These are phyloP conservation scores for Cariama cristata DNA, from an alignment of 2,113 vertebrate genomes.

Conservation along the genomic window DNA sequence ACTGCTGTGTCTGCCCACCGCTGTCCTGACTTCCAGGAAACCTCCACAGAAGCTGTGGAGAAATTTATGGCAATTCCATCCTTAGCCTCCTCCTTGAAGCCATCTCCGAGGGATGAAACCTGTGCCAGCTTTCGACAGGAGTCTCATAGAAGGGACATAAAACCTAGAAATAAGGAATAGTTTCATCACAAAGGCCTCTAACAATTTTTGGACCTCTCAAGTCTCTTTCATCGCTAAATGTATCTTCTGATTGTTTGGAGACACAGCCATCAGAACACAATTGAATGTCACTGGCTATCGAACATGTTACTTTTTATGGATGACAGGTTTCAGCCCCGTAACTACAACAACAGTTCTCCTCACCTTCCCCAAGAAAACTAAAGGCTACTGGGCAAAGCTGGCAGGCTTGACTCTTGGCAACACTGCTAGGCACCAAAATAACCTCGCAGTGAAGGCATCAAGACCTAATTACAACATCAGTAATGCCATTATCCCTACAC, in stretches of 20 bases:
- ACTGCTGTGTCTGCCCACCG: rapidly evolving
- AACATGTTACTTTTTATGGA: rapidly evolving
- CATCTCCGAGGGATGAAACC: rapidly evolving
- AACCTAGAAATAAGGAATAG: rapidly evolving
- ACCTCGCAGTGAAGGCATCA: rapidly evolving
- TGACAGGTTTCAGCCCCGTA: rapidly evolving
- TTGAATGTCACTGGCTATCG: rapidly evolving
- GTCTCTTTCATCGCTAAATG: neutral
- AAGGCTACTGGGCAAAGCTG: neutral
- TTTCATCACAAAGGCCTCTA: neutral
- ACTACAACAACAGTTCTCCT: too few species aligned
- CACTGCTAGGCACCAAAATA: rapidly evolving
- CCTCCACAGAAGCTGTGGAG: neutral
- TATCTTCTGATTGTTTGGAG: neutral
- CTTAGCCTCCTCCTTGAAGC: too few species aligned
- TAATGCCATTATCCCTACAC: neutral
- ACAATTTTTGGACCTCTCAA: too few species aligned
- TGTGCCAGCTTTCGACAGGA: rapidly evolving
- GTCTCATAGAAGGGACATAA: too few species aligned
- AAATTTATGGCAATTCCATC: rapidly evolving
- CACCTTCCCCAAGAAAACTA: neutral
- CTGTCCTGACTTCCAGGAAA: too few species aligned
- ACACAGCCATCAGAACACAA: rapidly evolving
- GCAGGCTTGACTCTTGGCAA: neutral
- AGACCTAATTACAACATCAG: rapidly evolving